Percentiles rank a stretch among this genome's conserved stretches.
Evolutionary conservation across 1,140 invertebrate species (phyloP).

Genomic region (Marisa cornuarietis): DNA sequence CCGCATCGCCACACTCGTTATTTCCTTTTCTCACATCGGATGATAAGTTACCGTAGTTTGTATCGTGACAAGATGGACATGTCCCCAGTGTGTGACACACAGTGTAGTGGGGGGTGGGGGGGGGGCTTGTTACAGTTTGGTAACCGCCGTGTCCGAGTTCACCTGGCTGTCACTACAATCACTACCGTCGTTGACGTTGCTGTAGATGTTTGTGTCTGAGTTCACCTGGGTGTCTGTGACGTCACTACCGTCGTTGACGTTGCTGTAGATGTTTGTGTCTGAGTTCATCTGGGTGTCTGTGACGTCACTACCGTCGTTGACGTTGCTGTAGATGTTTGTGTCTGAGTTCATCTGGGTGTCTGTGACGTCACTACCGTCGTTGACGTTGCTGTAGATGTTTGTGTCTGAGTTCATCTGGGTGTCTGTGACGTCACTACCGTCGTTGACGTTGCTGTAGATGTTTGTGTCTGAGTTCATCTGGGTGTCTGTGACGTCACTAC

Average conservation of each 20-base stretch:
- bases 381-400: not conserved
- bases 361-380: not conserved
- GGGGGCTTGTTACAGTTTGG: no score
- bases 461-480: not conserved
- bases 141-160: not conserved
- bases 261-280: not conserved
- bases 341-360: not conserved
- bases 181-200: not conserved
- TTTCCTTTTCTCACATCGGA: no score
- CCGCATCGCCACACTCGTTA: no score
- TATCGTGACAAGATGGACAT: no score
- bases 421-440: not conserved
- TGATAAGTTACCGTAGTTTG: no score
- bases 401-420: not conserved
- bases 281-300: not conserved
- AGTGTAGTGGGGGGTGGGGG: no score
- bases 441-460: not conserved
- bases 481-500: not conserved
- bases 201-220: not conserved
- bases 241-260: not conserved
- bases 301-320: not conserved
- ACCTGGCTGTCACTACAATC: not conserved
- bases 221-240: no score
- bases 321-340: not conserved
- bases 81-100: no score